Evolutionary conservation across 1,140 invertebrate species (phyloP).

Genomic region (Habropoda laboriosa): DNA sequence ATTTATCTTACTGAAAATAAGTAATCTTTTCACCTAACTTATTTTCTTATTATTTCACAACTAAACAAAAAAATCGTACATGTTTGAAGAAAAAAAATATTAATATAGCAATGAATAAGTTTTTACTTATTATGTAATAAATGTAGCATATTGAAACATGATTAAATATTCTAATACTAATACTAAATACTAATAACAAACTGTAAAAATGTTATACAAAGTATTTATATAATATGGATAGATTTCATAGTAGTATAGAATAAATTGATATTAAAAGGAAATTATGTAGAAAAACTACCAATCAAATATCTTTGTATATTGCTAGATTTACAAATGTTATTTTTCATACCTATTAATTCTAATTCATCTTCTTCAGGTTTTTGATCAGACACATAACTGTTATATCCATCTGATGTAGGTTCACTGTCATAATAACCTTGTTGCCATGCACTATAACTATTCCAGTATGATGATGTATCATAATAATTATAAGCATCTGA

Average conservation of each 20-base stretch:
- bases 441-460: slow-evolving; percentile 81
- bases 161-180: too few species aligned
- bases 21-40: too few species aligned
- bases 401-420: slow-evolving; percentile 78
- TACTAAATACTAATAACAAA: too few species aligned
- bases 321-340: background rate
- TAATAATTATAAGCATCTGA: slow-evolving; percentile 80
- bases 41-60: background rate
- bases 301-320: background rate
- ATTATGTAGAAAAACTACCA: background rate
- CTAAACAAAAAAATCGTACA: background rate
- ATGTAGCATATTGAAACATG: too few species aligned
- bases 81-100: too few species aligned
- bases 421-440: slow-evolving; percentile 81
- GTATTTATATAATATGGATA: too few species aligned
- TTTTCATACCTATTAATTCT: slow-evolving; percentile 84
- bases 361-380: slow-evolving; percentile 84
- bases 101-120: background rate
- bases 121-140: background rate
- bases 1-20: too few species aligned
- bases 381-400: slow-evolving; percentile 76
- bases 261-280: background rate
- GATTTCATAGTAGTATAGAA: background rate
- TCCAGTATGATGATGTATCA: slow-evolving; percentile 81
- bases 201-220: too few species aligned